A percentile compares a stretch with the other conserved stretches of the same genome.
phyloP scores from a whole-genome alignment of 2,797 vertebrate genomes.

The Rallus crepitans region DNA sequence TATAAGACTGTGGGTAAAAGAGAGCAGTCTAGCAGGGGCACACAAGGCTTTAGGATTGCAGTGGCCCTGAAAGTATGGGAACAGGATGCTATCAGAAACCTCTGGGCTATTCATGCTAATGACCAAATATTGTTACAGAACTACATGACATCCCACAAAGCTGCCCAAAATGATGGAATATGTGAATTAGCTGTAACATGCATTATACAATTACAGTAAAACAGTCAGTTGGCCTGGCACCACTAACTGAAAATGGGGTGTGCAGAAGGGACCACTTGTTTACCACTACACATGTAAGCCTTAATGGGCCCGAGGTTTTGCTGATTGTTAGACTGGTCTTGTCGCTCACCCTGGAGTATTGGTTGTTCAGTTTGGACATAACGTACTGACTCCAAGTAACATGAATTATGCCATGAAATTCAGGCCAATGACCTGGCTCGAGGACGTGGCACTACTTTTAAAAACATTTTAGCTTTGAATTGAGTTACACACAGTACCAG shows the following conservation, averaged over 20 bases:
- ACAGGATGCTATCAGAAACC: not conserved
- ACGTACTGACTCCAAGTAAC: not conserved
- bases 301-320: not conserved
- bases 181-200: not conserved
- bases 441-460: not conserved
- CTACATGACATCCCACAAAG: not conserved
- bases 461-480: not conserved
- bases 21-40: not conserved
- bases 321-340: not conserved
- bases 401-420: not conserved
- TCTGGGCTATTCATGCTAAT: not conserved
- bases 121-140: not conserved
- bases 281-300: not conserved
- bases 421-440: not conserved
- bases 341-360: not conserved
- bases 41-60: not conserved
- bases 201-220: not conserved
- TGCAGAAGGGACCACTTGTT: not conserved
- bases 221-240: not conserved
- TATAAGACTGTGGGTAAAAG: not conserved
- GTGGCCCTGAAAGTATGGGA: not conserved
- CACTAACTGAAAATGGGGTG: not conserved
- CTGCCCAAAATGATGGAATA: accelerated
- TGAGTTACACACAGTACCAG: not conserved
- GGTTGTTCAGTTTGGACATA: not conserved